Percentiles rank a stretch among this genome's conserved stretches.
These are phyloP conservation scores for Melieria omissa DNA, from an alignment of 2,888 invertebrate species.

Conservation along the genomic window DNA sequence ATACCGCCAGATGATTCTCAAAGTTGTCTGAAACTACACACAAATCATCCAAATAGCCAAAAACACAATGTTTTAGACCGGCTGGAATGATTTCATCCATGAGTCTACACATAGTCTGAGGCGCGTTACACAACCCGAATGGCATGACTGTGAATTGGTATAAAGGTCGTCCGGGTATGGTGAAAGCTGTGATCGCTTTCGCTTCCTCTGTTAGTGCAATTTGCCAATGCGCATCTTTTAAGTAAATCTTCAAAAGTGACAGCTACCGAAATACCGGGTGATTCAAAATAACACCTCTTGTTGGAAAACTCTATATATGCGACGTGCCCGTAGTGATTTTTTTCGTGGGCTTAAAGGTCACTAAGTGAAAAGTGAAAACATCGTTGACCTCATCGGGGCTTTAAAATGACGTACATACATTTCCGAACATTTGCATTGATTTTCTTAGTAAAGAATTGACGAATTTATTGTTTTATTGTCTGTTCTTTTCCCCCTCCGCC, in stretches of 20 bases:
- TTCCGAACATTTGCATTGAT: too few species aligned
- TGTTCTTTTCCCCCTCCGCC: too few species aligned
- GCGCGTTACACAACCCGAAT: constrained; percentile 15
- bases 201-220: constrained; percentile 35
- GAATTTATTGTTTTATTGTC: too few species aligned
- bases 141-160: constrained; percentile 17
- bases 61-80: not conserved
- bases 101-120: constrained; percentile 15
- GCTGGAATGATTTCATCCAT: constrained; percentile 15
- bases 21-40: constrained; percentile 35
- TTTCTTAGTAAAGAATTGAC: too few species aligned
- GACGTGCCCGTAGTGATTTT: too few species aligned
- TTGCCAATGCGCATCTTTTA: constrained; percentile 39
- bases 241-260: constrained; percentile 38
- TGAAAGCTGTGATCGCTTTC: constrained; percentile 15
- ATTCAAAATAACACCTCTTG: too few species aligned
- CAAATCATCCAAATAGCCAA: constrained; percentile 12
- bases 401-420: too few species aligned
- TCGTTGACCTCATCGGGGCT: too few species aligned
- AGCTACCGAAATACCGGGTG: too few species aligned
- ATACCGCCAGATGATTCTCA: constrained; percentile 28
- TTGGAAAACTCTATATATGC: too few species aligned
- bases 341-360: too few species aligned
- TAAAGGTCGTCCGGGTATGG: constrained; percentile 1
- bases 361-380: too few species aligned